phyloP scores from a whole-genome alignment of 2,113 vertebrate genomes.

The Nyctibius bracteatus region DNA sequence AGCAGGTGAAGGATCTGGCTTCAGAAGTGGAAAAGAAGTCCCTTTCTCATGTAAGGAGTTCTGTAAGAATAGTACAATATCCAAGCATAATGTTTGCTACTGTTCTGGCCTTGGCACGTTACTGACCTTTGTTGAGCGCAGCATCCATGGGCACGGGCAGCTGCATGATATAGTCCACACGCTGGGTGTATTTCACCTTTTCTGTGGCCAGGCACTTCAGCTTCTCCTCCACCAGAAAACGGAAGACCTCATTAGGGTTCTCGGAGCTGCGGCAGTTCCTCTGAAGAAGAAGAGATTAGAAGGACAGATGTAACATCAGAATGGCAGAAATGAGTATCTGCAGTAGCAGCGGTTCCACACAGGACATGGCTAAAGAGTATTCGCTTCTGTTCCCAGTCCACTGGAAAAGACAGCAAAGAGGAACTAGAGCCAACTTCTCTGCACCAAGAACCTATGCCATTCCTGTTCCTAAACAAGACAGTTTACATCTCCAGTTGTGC shows the following conservation, averaged over 20 bases:
- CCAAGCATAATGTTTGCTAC: not conserved
- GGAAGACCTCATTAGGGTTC: slow-evolving; percentile 96
- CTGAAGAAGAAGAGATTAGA: slow-evolving; percentile 62
- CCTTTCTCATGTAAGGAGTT: not conserved
- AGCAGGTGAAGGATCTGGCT: not conserved
- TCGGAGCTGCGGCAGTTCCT: slow-evolving; percentile 94
- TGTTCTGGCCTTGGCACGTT: not conserved
- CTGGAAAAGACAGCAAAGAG: not conserved
- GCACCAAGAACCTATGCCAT: not conserved
- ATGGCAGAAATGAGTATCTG: not conserved
- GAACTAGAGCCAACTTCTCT: not conserved
- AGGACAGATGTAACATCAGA: not conserved
- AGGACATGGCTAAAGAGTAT: not conserved
- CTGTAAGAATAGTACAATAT: not conserved
- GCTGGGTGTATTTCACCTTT: slow-evolving; percentile 97
- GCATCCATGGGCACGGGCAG: slow-evolving; percentile 96
- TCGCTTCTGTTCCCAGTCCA: not conserved
- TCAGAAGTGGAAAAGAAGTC: not conserved
- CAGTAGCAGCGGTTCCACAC: not conserved
- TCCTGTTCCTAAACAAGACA: not conserved
- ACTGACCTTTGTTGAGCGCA: slow-evolving; percentile 92
- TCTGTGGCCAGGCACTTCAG: slow-evolving; percentile 96
- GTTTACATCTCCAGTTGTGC: not conserved
- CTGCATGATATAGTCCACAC: slow-evolving; percentile 97
- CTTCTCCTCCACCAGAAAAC: slow-evolving; percentile 95